phyloP scores from a whole-genome alignment of 2,797 vertebrate species.

The Yasuhikotakia modesta region DNA sequence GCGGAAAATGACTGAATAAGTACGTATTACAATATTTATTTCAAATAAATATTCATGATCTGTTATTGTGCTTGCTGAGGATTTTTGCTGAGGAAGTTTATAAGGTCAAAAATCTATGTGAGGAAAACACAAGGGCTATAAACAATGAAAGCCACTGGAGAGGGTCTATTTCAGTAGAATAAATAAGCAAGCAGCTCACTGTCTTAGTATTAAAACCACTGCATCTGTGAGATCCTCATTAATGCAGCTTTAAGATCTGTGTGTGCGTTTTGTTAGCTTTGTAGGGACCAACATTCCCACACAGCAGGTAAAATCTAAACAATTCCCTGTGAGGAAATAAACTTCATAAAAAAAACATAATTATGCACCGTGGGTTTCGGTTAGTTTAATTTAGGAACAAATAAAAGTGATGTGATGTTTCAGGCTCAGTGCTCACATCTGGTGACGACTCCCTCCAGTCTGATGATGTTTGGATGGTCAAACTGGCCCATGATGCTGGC shows the following conservation, averaged over 20 bases:
- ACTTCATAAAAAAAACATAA: not conserved
- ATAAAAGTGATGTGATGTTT: slow-evolving; percentile 3
- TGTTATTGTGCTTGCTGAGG: slow-evolving; percentile 42
- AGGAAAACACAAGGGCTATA: not conserved
- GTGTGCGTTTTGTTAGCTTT: no score
- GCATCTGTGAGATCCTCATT: no score
- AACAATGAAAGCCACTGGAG: not conserved
- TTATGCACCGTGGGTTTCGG: not conserved
- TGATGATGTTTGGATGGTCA: slow-evolving; percentile 82
- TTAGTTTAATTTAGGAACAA: not conserved
- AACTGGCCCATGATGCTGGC: slow-evolving; percentile 85
- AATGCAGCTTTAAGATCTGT: no score
- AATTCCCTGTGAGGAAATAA: not conserved
- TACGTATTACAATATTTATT: slow-evolving; percentile 49
- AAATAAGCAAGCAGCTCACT: no score
- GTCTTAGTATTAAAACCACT: no score
- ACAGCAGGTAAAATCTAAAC: not conserved
- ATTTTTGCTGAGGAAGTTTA: slow-evolving; percentile 3
- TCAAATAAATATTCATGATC: slow-evolving; percentile 52
- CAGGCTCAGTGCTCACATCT: slow-evolving; percentile 71
- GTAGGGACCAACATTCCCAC: not conserved
- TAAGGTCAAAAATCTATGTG: slow-evolving; percentile 28
- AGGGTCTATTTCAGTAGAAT: no score
- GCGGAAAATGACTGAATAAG: slow-evolving; percentile 40
- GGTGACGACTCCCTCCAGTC: slow-evolving; percentile 81